These are phyloP conservation scores for Linepithema humile DNA, from an alignment of 1,140 invertebrate species.

Conservation along the genomic window DNA sequence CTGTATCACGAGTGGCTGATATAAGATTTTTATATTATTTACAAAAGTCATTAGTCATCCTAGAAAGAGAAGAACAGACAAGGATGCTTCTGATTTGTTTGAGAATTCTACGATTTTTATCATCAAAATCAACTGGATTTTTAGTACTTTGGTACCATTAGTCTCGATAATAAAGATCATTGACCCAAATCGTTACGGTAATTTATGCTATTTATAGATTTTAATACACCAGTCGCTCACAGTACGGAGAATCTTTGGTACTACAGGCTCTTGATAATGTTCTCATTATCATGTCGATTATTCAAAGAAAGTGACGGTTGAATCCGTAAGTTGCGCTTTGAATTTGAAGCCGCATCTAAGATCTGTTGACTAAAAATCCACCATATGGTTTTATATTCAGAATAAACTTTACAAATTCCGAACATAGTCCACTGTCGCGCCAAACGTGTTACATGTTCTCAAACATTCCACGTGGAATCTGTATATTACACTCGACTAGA, in stretches of 20 bases:
- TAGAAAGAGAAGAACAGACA: too few relatives aligned
- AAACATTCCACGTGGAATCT: conserved; percentile 4
- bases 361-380: not conserved
- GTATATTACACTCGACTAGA: conserved; percentile 65
- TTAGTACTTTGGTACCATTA: not conserved
- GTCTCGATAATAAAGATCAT: not conserved
- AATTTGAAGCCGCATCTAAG: not conserved
- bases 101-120: too few relatives aligned
- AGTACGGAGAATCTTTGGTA: not conserved
- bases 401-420: not conserved
- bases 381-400: not conserved
- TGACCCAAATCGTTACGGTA: not conserved
- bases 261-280: not conserved
- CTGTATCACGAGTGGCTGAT: not conserved
- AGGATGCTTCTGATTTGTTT: too few relatives aligned
- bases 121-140: too few relatives aligned
- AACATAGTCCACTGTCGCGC: not conserved
- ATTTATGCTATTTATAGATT: not conserved
- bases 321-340: not conserved
- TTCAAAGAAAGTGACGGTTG: not conserved
- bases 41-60: too few relatives aligned
- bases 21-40: not conserved
- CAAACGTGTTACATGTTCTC: conserved; percentile 21
- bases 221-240: not conserved
- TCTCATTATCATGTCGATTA: not conserved